Evolutionary conservation across 2,888 invertebrate species (phyloP).

Genomic region (Lycia hirtaria): DNA sequence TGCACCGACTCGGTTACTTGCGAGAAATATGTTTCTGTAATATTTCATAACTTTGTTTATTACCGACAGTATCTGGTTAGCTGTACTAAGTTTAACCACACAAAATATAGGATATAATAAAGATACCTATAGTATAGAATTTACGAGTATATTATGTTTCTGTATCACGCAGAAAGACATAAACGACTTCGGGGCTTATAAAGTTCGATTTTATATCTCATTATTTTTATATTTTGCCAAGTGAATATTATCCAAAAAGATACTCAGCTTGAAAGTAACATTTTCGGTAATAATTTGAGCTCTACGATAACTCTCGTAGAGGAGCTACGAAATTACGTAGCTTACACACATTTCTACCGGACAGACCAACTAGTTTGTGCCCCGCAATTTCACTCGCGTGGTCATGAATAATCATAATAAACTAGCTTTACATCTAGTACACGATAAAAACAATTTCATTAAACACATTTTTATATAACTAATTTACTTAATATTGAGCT

Average conservation of each 20-base stretch:
- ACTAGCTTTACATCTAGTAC: no score
- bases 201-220: slow-evolving; percentile 1
- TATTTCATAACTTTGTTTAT: slow-evolving; percentile 51
- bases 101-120: not conserved
- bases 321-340: not conserved
- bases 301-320: not conserved
- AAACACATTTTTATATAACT: no score
- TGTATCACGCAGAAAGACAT: not conserved
- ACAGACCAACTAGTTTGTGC: not conserved
- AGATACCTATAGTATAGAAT: not conserved
- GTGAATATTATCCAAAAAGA: not conserved
- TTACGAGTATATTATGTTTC: slow-evolving; percentile 6
- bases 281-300: not conserved
- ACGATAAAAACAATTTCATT: no score
- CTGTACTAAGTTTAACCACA: slow-evolving; percentile 25
- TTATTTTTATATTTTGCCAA: slow-evolving; percentile 4
- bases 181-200: not conserved
- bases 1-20: slow-evolving; percentile 49
- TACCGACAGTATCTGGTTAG: slow-evolving; percentile 44
- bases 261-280: not conserved
- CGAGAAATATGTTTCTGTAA: slow-evolving; percentile 48
- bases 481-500: no score
- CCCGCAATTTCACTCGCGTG: not conserved
- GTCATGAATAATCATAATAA: no score
- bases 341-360: no score